Base-by-base conservation (phyloP, 2,113 vertebrate genomes). In the Trinectes maculatus region DNA sequence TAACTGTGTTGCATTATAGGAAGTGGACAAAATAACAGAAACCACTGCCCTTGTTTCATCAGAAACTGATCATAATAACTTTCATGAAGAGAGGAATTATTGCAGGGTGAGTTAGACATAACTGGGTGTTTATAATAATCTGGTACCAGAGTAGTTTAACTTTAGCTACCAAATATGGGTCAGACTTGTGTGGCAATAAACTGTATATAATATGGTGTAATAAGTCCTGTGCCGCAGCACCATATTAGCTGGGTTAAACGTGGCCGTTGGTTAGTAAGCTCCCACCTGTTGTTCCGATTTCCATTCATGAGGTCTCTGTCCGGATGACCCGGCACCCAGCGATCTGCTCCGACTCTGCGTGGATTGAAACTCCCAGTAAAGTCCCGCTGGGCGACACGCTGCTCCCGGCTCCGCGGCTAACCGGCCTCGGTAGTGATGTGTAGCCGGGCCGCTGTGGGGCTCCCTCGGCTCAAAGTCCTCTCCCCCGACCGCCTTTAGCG, bases 301-400 rank as follows among this genome's bases (percentile, higher is more conserved):
- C 96, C 96, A 98, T 98, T 96, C 96, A 98, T 96, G 95, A 94
- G 94, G 95, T 95, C 91, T 90, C 91, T 86, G 92, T 86, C 92
- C 91, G 90, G 91, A 76, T 67, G 85, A 90, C 81, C 90, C 92
- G 89, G 92, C 85, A 61, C 74, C 64, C 51, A 74, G 63, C 66
- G 69, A 61, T 48, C 39, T 71, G 76, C n/a, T 85, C 47, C 74
- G 16, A 16, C 72, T 21, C 48, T 8, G 55, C 18, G 42, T 33
- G 21, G 49, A 60, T 39, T 54, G 7, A 57, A 60, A 57, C 40
- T 34, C 22, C 29, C 9, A 5, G 8, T 22, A 0, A 3, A 5
- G n/a, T 15, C 26, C 60, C 64, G 48, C 16, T 48, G 65, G 31
- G 28, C 37, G 48, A 33, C 57, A 8, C 54, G 8, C 39, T 37